Evolutionary conservation across 2,113 vertebrate genomes (phyloP), one percentile per base, ranked within the genome.

Genomic region (Panthera leo): DNA sequence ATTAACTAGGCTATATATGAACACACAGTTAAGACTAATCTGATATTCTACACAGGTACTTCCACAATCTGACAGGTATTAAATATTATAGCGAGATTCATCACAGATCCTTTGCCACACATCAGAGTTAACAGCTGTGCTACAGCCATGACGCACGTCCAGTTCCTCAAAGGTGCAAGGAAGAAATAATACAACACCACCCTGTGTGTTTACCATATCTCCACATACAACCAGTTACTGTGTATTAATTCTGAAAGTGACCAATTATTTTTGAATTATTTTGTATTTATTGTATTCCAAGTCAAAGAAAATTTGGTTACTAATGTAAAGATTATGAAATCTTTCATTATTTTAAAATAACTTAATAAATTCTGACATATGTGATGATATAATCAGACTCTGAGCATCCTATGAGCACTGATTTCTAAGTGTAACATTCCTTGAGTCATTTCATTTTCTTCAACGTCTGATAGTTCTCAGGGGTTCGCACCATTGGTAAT

Each of bases 321-420:
- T 85, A 93, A 96, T 83, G 91, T 94, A 92, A 90, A 79, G 10
- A 65, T 34, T 80, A 80, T 13, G 29, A 91, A 93, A 85, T 31
- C 18, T 79, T 88, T 15, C 6, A 36, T 76, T 94, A 94, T 68
- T 88, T 94, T 86, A 73, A 34, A 85, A 95, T 88, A 91, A 65
- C 31, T 42, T 61, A 95, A 79, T 6, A 53, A 10, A 12, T 89
- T 79, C 16, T 67, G 80, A 75, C 70, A 84, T 23, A 63, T 55
- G 61, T 36, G 82, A 51, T 75, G 34, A 92, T 48, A 71, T 89
- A 95, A 90, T 63, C 21, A 75, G 85, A 71, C 15, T 58, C 76
- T 63, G 75, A 65, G 68, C 48, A 87, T 36, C 82, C 65, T 55
- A 16, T 27, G 42, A 95, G 5, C 87, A 29, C 5, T 58, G 55